These are phyloP conservation scores for Palloptera scutellata DNA, from an alignment of 2,888 invertebrate species.

Conservation along the genomic window DNA sequence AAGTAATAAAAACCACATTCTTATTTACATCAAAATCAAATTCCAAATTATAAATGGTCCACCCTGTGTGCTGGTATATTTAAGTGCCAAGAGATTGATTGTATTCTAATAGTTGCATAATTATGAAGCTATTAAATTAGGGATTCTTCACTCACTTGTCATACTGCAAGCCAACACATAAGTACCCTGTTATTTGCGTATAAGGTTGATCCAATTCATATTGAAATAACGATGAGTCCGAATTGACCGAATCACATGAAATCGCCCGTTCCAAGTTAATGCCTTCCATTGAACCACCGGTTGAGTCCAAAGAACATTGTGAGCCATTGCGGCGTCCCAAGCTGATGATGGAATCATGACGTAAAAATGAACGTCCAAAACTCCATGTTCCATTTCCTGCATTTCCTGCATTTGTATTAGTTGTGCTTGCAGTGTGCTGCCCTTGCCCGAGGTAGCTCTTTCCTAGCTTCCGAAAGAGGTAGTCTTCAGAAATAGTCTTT, in stretches of 20 bases:
- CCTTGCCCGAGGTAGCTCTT: conserved; percentile 35
- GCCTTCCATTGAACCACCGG: conserved; percentile 54
- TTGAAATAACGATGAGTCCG: conserved; percentile 77
- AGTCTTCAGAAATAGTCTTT: conserved; percentile 64
- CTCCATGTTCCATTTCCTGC: conserved; percentile 52
- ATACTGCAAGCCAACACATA: conserved; percentile 80
- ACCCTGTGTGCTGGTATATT: no score
- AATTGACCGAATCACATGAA: conserved; percentile 82
- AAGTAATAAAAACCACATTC: no score
- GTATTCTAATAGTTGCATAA: no score
- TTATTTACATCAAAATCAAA: no score
- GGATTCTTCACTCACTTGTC: conserved; percentile 70
- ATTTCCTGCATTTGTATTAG: conserved; percentile 25
- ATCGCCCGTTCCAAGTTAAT: conserved; percentile 68
- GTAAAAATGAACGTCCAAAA: conserved; percentile 56
- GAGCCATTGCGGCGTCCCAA: conserved; percentile 60
- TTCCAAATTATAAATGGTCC: no score
- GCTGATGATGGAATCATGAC: conserved; percentile 57
- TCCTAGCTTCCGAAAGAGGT: conserved; percentile 57
- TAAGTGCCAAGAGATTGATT: no score
- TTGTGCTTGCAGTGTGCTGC: conserved; percentile 30
- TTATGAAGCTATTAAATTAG: no score
- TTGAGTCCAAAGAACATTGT: conserved; percentile 55
- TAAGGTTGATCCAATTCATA: conserved; percentile 75
- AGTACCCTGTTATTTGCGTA: conserved; percentile 76